Base-by-base conservation (phyloP, 1,140 invertebrate genomes). In the Sitobion miscanthi region DNA sequence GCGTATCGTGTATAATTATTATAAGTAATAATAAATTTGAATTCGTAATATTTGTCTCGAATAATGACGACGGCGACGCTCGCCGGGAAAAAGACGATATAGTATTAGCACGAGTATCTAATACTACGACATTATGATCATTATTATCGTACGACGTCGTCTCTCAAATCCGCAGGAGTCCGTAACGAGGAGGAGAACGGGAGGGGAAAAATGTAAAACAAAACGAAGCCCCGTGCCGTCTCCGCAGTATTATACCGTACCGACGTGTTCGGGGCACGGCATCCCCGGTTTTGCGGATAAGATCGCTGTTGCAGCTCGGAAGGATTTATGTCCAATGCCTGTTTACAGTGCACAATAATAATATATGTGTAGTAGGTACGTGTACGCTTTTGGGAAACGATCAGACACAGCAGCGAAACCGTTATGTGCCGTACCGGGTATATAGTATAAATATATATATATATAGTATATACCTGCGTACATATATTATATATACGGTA, bases 381-480 rank as follows among this genome's bases (percentile, higher is more conserved):
- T 69, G 6, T 86, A 47, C 35, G n/a, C 49, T 93, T 93, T 85
- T 93, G 82, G 91, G 77, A 93, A 93, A 93, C 91, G 49, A 93
- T 52, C 91, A 57, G 52, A 86, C 91, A 83, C 38, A 47, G 69
- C 77, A 35, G n/a, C n/a, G 45, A 54, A 83, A 92, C 91, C 91
- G 21, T 92, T 92, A 83, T 52, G 47, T 92, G 62, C 30, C 62
- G 14, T 77, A 30, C 14, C 30, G 91, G 49, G 49, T 92, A 86
- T 92, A 86, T 42, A 42, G 42, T 42, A 42, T 4, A 38, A 38
- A n/a, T 93, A 85, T 42, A 17, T 23, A 85, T 69, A 69, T 14
- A 35, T 35, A 35, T 35, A 35, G 35, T 35, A 35, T n/a, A n/a
- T n/a, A 77, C 30, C 30, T 77, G n/a, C 11, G n/a, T 17, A n/a